phyloP scores from a whole-genome alignment of 2,113 vertebrate genomes.

The Peromyscus californicus region DNA sequence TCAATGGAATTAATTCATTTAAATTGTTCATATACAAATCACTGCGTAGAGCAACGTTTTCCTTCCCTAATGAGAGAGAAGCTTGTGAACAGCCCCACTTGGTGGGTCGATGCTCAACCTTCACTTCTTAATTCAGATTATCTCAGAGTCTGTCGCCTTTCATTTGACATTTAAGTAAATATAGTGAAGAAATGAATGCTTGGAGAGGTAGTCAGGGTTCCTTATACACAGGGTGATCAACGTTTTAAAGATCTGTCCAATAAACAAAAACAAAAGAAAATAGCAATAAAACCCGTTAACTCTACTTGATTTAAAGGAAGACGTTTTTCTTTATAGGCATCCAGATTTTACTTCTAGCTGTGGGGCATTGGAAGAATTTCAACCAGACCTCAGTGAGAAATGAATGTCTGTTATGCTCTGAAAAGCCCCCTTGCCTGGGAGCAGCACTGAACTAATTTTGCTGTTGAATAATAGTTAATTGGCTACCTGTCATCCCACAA shows the following conservation, averaged over 20 bases:
- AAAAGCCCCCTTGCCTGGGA: slow-evolving; percentile 48
- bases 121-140: slow-evolving; percentile 70
- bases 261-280: background rate
- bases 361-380: slow-evolving; percentile 53
- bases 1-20: slow-evolving; percentile 76
- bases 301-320: background rate
- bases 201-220: slow-evolving; percentile 62
- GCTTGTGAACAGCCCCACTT: background rate
- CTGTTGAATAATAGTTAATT: slow-evolving; percentile 61
- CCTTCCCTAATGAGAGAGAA: slow-evolving; percentile 57
- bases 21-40: slow-evolving; percentile 74
- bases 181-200: slow-evolving; percentile 30
- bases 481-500: background rate
- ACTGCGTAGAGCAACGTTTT: slow-evolving; percentile 66
- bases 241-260: slow-evolving; percentile 12
- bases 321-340: background rate
- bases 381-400: slow-evolving; percentile 27
- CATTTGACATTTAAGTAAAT: slow-evolving; percentile 68
- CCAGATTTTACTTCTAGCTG: slow-evolving; percentile 17
- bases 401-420: slow-evolving; percentile 23
- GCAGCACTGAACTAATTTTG: slow-evolving; percentile 54
- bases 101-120: slow-evolving; percentile 67
- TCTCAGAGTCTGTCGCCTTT: slow-evolving; percentile 56
- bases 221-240: slow-evolving; percentile 12
- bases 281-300: background rate